A percentile compares a stretch with the other conserved stretches of the same genome.
phyloP scores from a whole-genome alignment of 2,113 vertebrate genomes.

The Dicentrarchus labrax region DNA sequence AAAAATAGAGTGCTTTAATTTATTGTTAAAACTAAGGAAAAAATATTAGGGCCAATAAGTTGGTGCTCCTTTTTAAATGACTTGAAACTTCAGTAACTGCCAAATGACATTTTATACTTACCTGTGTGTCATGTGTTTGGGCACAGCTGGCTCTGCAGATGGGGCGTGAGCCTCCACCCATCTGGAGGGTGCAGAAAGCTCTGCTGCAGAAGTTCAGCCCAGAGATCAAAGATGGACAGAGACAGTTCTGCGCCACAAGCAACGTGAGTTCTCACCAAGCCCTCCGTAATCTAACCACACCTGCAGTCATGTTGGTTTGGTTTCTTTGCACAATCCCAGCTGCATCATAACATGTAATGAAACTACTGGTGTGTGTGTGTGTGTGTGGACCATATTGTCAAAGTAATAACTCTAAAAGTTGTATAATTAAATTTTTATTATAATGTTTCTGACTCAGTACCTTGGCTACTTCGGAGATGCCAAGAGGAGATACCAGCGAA shows the following conservation, averaged over 20 bases:
- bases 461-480: constrained; percentile 94
- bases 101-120: not conserved
- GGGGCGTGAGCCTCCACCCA: constrained; percentile 92
- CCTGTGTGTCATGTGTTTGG: constrained; percentile 16
- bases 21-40: not conserved
- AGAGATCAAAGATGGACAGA: constrained; percentile 94
- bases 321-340: not conserved
- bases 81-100: not conserved
- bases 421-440: not conserved
- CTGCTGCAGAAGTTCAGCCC: constrained; percentile 95
- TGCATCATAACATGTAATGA: not conserved
- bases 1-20: not conserved
- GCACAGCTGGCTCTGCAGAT: constrained; percentile 90
- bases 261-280: constrained; percentile 86
- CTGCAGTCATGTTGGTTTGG: not conserved
- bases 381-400: not conserved
- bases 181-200: constrained; percentile 95
- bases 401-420: not conserved
- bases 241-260: constrained; percentile 95
- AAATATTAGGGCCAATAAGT: not conserved
- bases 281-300: constrained; percentile 11
- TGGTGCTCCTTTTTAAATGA: not conserved
- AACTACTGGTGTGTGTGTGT: not conserved
- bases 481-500: constrained; percentile 92
- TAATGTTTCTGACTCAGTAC: constrained; percentile 82